Percentiles rank a stretch among this genome's conserved stretches.
These are phyloP conservation scores for Oasisia sp. DNA, from an alignment of 2,888 invertebrate species.

Conservation along the genomic window DNA sequence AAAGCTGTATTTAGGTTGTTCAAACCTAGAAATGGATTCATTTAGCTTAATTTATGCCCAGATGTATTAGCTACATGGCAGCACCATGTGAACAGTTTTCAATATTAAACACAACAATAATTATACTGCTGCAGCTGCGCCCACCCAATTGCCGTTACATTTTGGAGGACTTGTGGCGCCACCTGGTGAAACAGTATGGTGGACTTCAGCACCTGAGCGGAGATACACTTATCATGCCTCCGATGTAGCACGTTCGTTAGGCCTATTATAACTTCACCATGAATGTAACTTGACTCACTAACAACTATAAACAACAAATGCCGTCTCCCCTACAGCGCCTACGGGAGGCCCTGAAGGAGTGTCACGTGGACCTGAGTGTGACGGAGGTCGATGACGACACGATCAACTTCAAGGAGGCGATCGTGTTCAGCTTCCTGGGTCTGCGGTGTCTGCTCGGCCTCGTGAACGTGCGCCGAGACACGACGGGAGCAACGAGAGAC, in stretches of 20 bases:
- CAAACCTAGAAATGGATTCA: background rate
- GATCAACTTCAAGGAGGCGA: slow-evolving; percentile 58
- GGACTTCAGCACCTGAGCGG: no score
- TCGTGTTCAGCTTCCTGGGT: slow-evolving; percentile 59
- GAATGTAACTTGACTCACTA: background rate
- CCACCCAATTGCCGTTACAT: no score
- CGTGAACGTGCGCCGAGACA: slow-evolving; percentile 50
- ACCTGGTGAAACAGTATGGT: no score
- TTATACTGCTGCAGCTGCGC: background rate
- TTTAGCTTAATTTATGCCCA: background rate
- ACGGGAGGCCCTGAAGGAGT: background rate
- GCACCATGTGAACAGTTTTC: background rate
- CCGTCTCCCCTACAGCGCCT: background rate
- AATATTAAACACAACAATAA: slow-evolving; percentile 18
- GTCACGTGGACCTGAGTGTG: slow-evolving; percentile 40
- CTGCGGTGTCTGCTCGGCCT: slow-evolving; percentile 53
- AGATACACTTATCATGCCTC: no score
- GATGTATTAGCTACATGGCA: background rate
- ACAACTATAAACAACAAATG: background rate
- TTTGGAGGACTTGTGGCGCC: no score
- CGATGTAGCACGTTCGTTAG: no score
- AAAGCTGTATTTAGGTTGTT: no score
- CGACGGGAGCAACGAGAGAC: slow-evolving; percentile 54
- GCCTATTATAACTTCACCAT: no score
- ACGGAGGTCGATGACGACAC: slow-evolving; percentile 50